Percentiles rank a stretch among this genome's conserved stretches.
These are phyloP conservation scores for Saimiri boliviensis DNA, from an alignment of 2,113 vertebrate species.

Conservation along the genomic window DNA sequence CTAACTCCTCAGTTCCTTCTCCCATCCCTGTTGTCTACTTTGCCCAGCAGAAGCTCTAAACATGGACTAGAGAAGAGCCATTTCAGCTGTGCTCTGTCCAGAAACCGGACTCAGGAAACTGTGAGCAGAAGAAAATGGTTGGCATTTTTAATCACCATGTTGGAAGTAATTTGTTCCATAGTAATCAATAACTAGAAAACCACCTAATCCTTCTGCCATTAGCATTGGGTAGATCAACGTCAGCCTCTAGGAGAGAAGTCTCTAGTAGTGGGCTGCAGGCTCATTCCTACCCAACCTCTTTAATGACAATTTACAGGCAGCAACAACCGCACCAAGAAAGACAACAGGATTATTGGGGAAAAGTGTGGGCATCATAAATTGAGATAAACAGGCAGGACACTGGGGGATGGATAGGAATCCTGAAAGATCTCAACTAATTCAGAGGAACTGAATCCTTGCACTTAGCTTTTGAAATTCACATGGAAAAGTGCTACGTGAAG, in stretches of 20 bases:
- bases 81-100: background rate
- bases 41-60: background rate
- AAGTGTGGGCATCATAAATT: background rate
- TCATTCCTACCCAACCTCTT: background rate
- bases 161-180: background rate
- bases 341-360: background rate
- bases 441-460: background rate
- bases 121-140: background rate
- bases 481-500: background rate
- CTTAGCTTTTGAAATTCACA: constrained; percentile 6
- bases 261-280: background rate
- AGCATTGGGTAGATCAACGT: background rate
- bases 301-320: background rate
- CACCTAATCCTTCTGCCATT: background rate
- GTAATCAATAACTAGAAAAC: background rate
- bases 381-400: background rate
- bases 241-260: background rate
- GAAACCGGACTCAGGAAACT: background rate
- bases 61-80: background rate
- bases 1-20: background rate
- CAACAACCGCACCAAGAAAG: background rate
- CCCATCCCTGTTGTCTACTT: background rate
- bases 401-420: background rate
- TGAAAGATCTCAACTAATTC: background rate
- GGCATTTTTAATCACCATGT: background rate